Evolutionary conservation across 2,888 invertebrate genomes (phyloP).

Genomic region (Phalera bucephala): DNA sequence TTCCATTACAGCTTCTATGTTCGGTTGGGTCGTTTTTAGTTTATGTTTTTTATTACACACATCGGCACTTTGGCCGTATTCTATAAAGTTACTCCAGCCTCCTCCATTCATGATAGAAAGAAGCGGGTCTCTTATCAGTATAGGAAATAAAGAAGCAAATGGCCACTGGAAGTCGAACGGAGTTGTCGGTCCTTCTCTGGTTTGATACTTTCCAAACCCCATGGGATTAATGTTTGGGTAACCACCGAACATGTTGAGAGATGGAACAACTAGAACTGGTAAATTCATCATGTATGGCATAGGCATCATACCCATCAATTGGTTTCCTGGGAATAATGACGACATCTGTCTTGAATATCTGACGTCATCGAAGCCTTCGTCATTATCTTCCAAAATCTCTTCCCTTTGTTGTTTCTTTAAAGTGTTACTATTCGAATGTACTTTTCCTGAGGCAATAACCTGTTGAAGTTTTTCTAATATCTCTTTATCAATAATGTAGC

Average conservation of each 20-base stretch:
- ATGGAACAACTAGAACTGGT: slow-evolving; percentile 58
- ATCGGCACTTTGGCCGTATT: slow-evolving; percentile 83
- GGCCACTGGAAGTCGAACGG: slow-evolving; percentile 70
- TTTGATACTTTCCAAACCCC: slow-evolving; percentile 38
- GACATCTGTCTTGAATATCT: slow-evolving; percentile 1
- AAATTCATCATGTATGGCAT: slow-evolving; percentile 56
- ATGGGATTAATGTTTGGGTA: slow-evolving; percentile 37
- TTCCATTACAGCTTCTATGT: slow-evolving; percentile 10
- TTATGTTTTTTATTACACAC: slow-evolving; percentile 64
- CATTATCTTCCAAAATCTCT: slow-evolving; percentile 37
- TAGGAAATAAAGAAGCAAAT: slow-evolving; percentile 78
- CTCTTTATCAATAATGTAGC: slow-evolving; percentile 58
- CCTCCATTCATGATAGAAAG: slow-evolving; percentile 74
- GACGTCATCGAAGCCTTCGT: slow-evolving; percentile 10
- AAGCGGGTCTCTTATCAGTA: slow-evolving; percentile 82
- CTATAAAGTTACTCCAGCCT: slow-evolving; percentile 79
- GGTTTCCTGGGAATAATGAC: slow-evolving; percentile 20
- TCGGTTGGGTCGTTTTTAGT: slow-evolving; percentile 38
- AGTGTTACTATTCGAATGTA: slow-evolving; percentile 36
- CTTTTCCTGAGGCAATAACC: slow-evolving; percentile 61
- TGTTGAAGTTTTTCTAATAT: slow-evolving; percentile 64
- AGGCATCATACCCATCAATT: slow-evolving; percentile 27
- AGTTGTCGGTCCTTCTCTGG: slow-evolving; percentile 47
- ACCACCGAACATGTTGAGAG: slow-evolving; percentile 33
- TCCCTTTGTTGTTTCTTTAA: slow-evolving; percentile 37